Base-by-base conservation (phyloP, 2,888 invertebrate species). In the Keiferia lycopersicella region DNA sequence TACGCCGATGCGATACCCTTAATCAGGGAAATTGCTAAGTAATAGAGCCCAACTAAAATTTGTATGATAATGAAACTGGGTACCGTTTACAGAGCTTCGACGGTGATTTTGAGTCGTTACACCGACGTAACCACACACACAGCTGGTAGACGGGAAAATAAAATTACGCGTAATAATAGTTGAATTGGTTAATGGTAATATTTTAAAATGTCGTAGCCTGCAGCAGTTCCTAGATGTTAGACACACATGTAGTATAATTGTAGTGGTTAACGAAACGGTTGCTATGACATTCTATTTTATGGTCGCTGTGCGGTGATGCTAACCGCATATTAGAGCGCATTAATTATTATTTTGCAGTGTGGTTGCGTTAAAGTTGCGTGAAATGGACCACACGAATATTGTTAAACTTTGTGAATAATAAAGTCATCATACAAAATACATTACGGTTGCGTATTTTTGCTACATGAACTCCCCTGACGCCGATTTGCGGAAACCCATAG, bases 21-120 rank as follows among this genome's bases (percentile, higher is more conserved):
- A 87, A 86, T 85, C 84, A 83, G 79, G 79, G 76, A 86, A 86
- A 88, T 86, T 84, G 82, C 84, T 81, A 82, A 84, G 81, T 83
- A 86, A 86, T 85, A 81, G 78, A 77, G 79, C 73, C 73, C 73
- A 77, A 79, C 80, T 79, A 80, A 84, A 85, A 82, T 86, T 83
- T 86, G 79, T 84, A 83, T 83, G 80, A 76, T 84, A 86, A 85
- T 85, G 79, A 78, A 81, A 79, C 73, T 71, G 69, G 70, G 72
- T 71, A 70, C 68, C 74, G 73, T 73, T 74, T 74, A 71, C 75
- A 69, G 68, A 70, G 72, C 75, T 71, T 65, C 74, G 72, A 67
- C 68, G 70, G 73, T 75, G 71, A 77, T 78, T 79, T 77, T 68
- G 68, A 68, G 67, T 68, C 72, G 71, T 69, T 71, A 68, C 53